These are phyloP conservation scores for Hemicentrotus pulcherrimus DNA, from an alignment of 35 echinoderm and acorn worm species.

Conservation along the genomic window DNA sequence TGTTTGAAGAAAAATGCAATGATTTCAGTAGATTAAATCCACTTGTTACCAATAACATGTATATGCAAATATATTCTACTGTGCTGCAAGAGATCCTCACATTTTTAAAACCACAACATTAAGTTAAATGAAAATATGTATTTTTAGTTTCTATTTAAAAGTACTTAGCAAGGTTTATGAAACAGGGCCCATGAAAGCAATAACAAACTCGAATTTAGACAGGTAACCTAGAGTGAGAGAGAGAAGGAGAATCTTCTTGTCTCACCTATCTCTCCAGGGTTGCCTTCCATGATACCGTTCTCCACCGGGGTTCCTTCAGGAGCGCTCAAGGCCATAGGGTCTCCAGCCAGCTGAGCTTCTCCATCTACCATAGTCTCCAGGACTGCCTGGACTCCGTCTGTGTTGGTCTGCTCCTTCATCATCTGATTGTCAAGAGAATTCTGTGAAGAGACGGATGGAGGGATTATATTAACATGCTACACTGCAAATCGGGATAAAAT, in stretches of 20 bases:
- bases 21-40: too few species aligned
- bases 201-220: too few species aligned
- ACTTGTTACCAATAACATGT: too few species aligned
- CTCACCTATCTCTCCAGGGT: constrained; percentile 24
- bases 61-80: not conserved
- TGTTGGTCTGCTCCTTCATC: constrained; percentile 60
- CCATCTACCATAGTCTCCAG: constrained; percentile 73
- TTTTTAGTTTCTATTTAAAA: too few species aligned
- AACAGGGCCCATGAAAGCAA: not conserved
- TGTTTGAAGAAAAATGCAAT: too few species aligned
- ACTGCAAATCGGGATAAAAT: too few species aligned
- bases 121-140: too few species aligned
- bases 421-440: constrained; percentile 78
- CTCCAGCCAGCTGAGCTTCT: constrained; percentile 82
- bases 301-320: constrained; percentile 59
- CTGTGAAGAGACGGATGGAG: constrained; percentile 49
- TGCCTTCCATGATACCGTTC: constrained; percentile 38
- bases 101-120: too few species aligned
- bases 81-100: too few species aligned
- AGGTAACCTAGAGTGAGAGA: too few species aligned
- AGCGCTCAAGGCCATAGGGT: constrained; percentile 65
- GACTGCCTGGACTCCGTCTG: constrained; percentile 55
- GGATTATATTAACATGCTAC: not conserved
- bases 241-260: not conserved
- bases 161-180: too few species aligned